phyloP scores from a whole-genome alignment of 2,113 vertebrate species.

The Pseudorectes ferrugineus region DNA sequence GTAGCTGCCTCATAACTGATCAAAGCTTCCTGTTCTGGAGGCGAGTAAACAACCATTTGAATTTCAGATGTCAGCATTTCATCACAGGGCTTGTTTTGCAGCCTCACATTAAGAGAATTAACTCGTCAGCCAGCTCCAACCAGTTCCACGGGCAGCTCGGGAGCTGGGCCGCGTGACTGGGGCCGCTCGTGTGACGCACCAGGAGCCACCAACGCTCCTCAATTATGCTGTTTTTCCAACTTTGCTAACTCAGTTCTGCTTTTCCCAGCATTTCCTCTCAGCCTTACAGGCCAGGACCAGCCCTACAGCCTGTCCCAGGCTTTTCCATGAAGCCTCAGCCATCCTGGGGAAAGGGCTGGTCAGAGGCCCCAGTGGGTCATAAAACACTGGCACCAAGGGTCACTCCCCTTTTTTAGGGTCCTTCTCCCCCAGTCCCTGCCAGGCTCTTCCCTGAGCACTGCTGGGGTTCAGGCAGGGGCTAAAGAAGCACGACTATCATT shows the following conservation, averaged over 20 bases:
- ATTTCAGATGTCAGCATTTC: neutral
- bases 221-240: fast-evolving
- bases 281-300: fast-evolving
- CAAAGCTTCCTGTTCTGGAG: neutral
- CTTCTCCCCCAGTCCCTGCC: fast-evolving
- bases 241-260: neutral
- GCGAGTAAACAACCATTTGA: neutral
- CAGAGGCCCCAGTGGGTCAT: fast-evolving
- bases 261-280: neutral
- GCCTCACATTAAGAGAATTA: neutral
- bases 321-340: fast-evolving
- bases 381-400: neutral
- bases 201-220: fast-evolving
- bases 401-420: fast-evolving
- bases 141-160: neutral
- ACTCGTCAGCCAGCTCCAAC: neutral
- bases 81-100: neutral
- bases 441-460: no score
- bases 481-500: fast-evolving
- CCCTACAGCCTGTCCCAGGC: neutral
- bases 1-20: neutral
- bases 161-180: neutral
- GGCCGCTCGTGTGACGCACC: fast-evolving
- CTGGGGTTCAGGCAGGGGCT: fast-evolving
- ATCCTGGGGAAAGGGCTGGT: fast-evolving